These are phyloP conservation scores for Acanthochromis polyacanthus DNA, from an alignment of 2,113 vertebrate species.

Conservation along the genomic window DNA sequence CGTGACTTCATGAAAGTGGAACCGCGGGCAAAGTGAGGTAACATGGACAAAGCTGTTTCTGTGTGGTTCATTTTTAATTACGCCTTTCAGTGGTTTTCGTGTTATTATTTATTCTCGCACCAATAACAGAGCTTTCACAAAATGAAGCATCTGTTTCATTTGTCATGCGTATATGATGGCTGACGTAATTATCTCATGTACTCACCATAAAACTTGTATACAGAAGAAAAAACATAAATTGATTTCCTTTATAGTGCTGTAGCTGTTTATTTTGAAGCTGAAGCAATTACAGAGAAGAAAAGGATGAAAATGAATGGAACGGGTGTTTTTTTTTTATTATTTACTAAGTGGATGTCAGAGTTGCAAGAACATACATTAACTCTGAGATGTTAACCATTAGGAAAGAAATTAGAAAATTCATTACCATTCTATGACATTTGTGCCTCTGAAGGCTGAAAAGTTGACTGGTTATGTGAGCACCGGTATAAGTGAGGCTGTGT, in stretches of 20 bases:
- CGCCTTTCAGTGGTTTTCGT: slow-evolving; percentile 4
- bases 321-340: background rate
- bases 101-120: slow-evolving; percentile 23
- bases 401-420: slow-evolving; percentile 21
- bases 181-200: slow-evolving; percentile 21
- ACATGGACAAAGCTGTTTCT: background rate
- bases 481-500: background rate
- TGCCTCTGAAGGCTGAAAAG: background rate
- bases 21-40: slow-evolving; percentile 16
- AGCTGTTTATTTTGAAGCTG: slow-evolving; percentile 36
- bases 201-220: slow-evolving; percentile 14
- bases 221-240: slow-evolving; percentile 24
- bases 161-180: slow-evolving; percentile 3
- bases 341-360: background rate
- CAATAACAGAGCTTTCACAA: slow-evolving; percentile 28
- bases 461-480: slow-evolving; percentile 11
- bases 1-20: slow-evolving; percentile 14
- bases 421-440: background rate
- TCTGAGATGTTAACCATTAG: slow-evolving; percentile 17
- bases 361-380: slow-evolving; percentile 29
- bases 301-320: slow-evolving; percentile 24
- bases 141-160: slow-evolving; percentile 37
- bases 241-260: slow-evolving; percentile 33
- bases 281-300: slow-evolving; percentile 31
- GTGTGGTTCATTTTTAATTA: slow-evolving; percentile 3